Evolutionary conservation across 1,140 invertebrate genomes (phyloP), one percentile per base, ranked within the genome.

Genomic region (Galleria mellonella): DNA sequence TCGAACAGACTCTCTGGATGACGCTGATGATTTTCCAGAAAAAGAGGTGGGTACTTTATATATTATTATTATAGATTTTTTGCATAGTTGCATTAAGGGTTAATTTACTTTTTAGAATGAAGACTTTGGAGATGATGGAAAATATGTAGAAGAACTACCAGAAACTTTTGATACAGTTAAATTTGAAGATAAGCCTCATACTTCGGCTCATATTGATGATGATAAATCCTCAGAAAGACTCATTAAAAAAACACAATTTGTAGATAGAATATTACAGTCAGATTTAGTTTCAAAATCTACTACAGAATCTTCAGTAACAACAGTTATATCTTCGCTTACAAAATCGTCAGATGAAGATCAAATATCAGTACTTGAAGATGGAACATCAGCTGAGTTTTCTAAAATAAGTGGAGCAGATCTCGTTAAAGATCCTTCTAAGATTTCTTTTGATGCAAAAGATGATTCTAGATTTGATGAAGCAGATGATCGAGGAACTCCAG

Each of bases 11-110:
- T 87, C 86, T 12, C 70, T 87, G 28, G 86, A 87, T 50, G 86
- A 87, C 41, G 86, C 86, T 15, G 86, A 87, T 55, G 86, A 87
- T 48, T 86, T 87, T 45, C 82, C 83, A 14, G 86, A 87, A 64
- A 87, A 79, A 77, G 86, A 87, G 65, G 86, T 85, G 72, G 36
- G 11, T 42, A 35, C 15, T 28, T n/a, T 51, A 11, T 29, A 1
- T 37, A 11, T 27, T 10, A 10, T 10, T 13, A 31, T 13, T 32
- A 32, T 43, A 3, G 17, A 23, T 23, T 23, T 23, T 15, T 15
- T 37, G 6, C 6, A 15, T 23, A 23, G 17, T 6, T 23, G 17
- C 6, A 17, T 51, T 31, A 33, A 37, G 9, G 9, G 11, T 32
- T 23, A 30, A 29, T 36, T 42, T 38, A 43, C n/a, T 33, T 71